A percentile compares a stretch with the other conserved stretches of the same genome.
Conservation (phyloP, 2,888 invertebrate species). For the Ernsta delagoae region DNA sequence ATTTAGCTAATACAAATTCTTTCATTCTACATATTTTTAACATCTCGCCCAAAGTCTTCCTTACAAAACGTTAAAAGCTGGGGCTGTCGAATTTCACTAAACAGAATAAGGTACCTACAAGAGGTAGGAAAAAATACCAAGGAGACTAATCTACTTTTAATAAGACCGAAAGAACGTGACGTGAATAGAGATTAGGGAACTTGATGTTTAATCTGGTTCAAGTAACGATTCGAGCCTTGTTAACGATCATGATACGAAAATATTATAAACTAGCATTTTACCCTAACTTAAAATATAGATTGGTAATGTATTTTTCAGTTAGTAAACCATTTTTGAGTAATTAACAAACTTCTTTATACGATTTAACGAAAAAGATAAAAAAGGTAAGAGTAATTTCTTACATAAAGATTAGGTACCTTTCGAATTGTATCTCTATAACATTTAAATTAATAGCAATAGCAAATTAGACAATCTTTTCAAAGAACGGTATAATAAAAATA, state of each 20-base stretch:
- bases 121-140: neutral
- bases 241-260: neutral
- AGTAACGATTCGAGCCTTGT: neutral
- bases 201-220: neutral
- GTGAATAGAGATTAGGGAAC: neutral
- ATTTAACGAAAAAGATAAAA: no score
- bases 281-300: no score
- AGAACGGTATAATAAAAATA: conserved; percentile 36
- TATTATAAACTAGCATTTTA: neutral
- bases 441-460: neutral
- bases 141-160: conserved; percentile 9
- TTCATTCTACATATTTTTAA: conserved; percentile 10
- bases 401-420: no score
- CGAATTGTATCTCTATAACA: neutral
- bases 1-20: conserved; percentile 16
- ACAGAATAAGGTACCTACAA: conserved; percentile 17
- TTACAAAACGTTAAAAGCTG: neutral
- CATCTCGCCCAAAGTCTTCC: neutral
- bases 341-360: no score
- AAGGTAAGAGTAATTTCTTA: no score
- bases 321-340: no score
- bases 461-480: neutral
- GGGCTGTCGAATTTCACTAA: neutral
- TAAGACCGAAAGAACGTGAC: conserved; percentile 5
- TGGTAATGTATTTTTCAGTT: no score